These are phyloP conservation scores for Scaptomyza tumidula DNA, from an alignment of 2,888 invertebrate genomes.

Conservation along the genomic window DNA sequence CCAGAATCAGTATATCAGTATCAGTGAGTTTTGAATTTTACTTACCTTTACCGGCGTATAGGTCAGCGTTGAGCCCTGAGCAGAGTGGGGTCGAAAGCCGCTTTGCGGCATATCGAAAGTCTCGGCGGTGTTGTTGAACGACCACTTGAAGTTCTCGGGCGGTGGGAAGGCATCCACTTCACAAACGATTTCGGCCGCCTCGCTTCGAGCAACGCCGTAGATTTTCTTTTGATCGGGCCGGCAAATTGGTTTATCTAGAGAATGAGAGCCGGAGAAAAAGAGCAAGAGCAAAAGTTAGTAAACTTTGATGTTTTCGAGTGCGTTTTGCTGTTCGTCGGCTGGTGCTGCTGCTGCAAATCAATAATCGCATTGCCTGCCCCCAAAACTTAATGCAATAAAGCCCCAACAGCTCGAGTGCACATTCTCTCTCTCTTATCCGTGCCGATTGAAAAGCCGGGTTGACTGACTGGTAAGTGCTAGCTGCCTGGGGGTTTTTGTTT, in stretches of 20 bases:
- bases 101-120: constrained; percentile 90
- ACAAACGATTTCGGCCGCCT: constrained; percentile 91
- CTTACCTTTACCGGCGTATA: constrained; percentile 89
- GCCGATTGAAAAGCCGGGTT: constrained; percentile 8
- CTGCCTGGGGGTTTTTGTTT: constrained; percentile 34
- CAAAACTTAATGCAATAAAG: constrained; percentile 61
- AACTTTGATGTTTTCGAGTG: constrained; percentile 66
- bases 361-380: constrained; percentile 68
- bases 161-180: constrained; percentile 94
- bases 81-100: constrained; percentile 87
- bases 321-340: constrained; percentile 66
- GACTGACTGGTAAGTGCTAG: constrained; percentile 6
- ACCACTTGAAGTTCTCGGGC: constrained; percentile 93
- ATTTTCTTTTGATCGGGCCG: constrained; percentile 90
- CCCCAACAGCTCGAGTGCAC: constrained; percentile 43
- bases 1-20: not conserved
- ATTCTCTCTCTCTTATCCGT: constrained; percentile 11
- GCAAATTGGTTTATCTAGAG: constrained; percentile 93
- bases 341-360: constrained; percentile 55
- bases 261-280: constrained; percentile 5
- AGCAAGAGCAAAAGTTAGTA: constrained; percentile 27
- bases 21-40: constrained; percentile 1
- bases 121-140: constrained; percentile 94
- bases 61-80: constrained; percentile 88
- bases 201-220: constrained; percentile 93